Evolutionary conservation across 2,888 invertebrate species (phyloP).

Genomic region (Nephrotoma appendiculata): DNA sequence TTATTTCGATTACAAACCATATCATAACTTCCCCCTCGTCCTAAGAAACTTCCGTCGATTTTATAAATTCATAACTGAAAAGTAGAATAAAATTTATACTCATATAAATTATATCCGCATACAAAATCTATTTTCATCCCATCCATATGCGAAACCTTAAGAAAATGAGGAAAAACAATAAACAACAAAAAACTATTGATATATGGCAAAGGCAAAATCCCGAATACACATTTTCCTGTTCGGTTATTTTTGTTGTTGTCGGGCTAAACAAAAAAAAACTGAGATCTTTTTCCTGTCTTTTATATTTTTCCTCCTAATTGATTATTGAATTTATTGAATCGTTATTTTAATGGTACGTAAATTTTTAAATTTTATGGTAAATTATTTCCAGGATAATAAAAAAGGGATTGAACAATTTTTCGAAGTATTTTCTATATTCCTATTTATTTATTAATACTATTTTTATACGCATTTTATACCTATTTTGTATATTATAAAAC

Average conservation of each 20-base stretch:
- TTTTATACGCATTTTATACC: not conserved
- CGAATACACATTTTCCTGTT: not conserved
- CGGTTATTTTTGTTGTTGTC: not conserved
- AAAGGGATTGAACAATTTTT: not conserved
- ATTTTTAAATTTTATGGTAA: not conserved
- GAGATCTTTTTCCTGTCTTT: slow-evolving; percentile 1
- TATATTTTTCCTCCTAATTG: slow-evolving; percentile 4
- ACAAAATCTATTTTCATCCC: not conserved
- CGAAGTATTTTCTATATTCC: not conserved
- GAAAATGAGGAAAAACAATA: not conserved
- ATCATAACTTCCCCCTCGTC: not conserved
- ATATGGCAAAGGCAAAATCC: not conserved
- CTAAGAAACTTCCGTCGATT: not conserved
- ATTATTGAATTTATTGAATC: slow-evolving; percentile 3
- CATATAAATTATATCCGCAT: not conserved
- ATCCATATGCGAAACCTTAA: not conserved
- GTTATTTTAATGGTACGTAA: slow-evolving; percentile 1
- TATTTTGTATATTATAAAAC: not conserved
- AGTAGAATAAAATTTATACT: not conserved
- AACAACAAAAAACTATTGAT: not conserved
- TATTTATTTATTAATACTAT: not conserved
- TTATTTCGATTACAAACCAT: not conserved
- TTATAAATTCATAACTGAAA: not conserved
- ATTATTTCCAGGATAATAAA: not conserved
- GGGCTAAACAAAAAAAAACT: not conserved